Conservation (phyloP, 1,140 invertebrate species). For the Caenorhabditis latens region DNA sequence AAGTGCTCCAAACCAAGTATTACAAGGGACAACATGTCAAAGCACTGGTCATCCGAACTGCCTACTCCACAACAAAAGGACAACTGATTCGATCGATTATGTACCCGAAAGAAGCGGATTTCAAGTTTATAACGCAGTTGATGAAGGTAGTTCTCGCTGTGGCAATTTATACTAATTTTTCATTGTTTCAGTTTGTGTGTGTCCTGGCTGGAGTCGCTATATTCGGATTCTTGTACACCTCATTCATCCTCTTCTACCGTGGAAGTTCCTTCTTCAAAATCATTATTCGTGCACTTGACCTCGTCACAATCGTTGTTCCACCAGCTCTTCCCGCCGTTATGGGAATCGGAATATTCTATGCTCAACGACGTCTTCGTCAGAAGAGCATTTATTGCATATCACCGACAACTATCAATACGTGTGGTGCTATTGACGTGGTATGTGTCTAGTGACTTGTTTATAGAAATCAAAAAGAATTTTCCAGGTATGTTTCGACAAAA, state of each 20-base stretch:
- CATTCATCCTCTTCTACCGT: slow-evolving; percentile 84
- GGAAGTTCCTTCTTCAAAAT: slow-evolving; percentile 77
- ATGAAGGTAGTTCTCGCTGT: slow-evolving; percentile 81
- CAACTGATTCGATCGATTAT: slow-evolving; percentile 90
- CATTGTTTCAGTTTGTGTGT: slow-evolving; percentile 82
- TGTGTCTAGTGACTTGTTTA: slow-evolving; percentile 79
- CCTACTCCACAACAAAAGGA: slow-evolving; percentile 91
- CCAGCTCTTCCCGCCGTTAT: slow-evolving; percentile 86
- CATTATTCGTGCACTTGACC: slow-evolving; percentile 84
- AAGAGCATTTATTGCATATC: slow-evolving; percentile 91
- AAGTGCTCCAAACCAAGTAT: slow-evolving; percentile 93
- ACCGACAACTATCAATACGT: slow-evolving; percentile 89
- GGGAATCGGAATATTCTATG: slow-evolving; percentile 84
- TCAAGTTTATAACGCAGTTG: slow-evolving; percentile 91
- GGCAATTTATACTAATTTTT: background rate
- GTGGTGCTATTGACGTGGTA: slow-evolving; percentile 91
- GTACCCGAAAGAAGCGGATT: slow-evolving; percentile 90
- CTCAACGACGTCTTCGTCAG: slow-evolving; percentile 85
- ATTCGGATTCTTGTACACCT: slow-evolving; percentile 87
- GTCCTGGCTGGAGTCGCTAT: slow-evolving; percentile 86
- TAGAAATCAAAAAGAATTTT: background rate
- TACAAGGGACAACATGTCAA: slow-evolving; percentile 85
- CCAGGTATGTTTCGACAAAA: slow-evolving; percentile 88
- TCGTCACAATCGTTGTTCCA: slow-evolving; percentile 94
- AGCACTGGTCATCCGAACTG: slow-evolving; percentile 80